phyloP scores from a whole-genome alignment of 1,140 invertebrate species.

The Condylostylus longicornis region DNA sequence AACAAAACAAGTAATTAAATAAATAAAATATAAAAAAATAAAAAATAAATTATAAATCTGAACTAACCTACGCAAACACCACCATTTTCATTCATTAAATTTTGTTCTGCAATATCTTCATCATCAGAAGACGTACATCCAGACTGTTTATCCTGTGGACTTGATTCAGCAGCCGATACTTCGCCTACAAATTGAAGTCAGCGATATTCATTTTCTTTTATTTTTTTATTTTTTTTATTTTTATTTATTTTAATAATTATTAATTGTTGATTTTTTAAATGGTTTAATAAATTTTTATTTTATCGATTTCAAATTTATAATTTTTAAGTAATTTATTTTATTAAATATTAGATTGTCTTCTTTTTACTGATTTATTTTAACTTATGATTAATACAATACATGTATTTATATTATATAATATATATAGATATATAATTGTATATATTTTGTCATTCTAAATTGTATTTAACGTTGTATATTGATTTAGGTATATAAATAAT shows the following conservation, averaged over 20 bases:
- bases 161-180: conserved; percentile 43
- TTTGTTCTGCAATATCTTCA: conserved; percentile 38
- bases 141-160: conserved; percentile 61
- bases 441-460: too few relatives aligned
- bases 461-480: too few relatives aligned
- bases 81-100: conserved; percentile 30
- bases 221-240: conserved; percentile 7
- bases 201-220: conserved; percentile 8
- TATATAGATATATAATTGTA: too few relatives aligned
- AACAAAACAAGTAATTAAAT: background rate
- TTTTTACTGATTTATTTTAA: too few relatives aligned
- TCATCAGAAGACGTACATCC: conserved; percentile 44
- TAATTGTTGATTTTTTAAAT: background rate
- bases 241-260: conserved; percentile 5
- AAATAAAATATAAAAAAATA: conserved; percentile 2
- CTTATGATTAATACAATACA: too few relatives aligned
- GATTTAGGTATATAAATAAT: too few relatives aligned
- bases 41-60: conserved; percentile 6
- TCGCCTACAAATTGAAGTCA: conserved; percentile 40
- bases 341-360: too few relatives aligned
- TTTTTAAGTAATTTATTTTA: conserved; percentile 6
- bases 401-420: too few relatives aligned
- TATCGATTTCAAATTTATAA: background rate
- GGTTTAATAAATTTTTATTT: conserved; percentile 5
- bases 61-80: conserved; percentile 47